A percentile compares a stretch with the other conserved stretches of the same genome.
Conservation (phyloP, 2,113 vertebrate genomes). For the Gopherus flavomarginatus region DNA sequence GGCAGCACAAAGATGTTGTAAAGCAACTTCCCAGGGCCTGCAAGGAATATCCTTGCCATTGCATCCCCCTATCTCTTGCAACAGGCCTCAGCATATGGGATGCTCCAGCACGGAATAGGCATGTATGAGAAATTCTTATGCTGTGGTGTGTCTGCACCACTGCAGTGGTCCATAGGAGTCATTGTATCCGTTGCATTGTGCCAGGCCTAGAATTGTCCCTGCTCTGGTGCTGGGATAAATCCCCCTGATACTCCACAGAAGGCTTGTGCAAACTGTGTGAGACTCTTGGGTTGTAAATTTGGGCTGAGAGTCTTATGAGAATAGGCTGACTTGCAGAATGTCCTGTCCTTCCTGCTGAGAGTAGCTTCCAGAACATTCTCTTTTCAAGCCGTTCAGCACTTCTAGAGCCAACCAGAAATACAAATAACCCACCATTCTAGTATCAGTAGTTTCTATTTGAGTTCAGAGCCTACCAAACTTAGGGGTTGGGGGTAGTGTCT, state of each 20-base stretch:
- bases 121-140: background rate
- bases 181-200: rapidly evolving
- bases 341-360: background rate
- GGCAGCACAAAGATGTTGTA: background rate
- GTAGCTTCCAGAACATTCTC: background rate
- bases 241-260: background rate
- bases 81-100: background rate
- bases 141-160: background rate
- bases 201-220: background rate
- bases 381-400: background rate
- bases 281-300: background rate
- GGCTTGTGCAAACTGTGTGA: background rate
- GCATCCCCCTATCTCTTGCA: background rate
- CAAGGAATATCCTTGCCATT: background rate
- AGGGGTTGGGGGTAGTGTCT: background rate
- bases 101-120: background rate
- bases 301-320: background rate
- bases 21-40: background rate
- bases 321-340: background rate
- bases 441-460: background rate
- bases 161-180: background rate
- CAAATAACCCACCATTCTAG: rapidly evolving
- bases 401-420: background rate
- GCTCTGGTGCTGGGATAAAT: background rate
- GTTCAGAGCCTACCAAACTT: background rate